phyloP scores from a whole-genome alignment of 2,113 vertebrate species.

The Leptocoma aspasia region DNA sequence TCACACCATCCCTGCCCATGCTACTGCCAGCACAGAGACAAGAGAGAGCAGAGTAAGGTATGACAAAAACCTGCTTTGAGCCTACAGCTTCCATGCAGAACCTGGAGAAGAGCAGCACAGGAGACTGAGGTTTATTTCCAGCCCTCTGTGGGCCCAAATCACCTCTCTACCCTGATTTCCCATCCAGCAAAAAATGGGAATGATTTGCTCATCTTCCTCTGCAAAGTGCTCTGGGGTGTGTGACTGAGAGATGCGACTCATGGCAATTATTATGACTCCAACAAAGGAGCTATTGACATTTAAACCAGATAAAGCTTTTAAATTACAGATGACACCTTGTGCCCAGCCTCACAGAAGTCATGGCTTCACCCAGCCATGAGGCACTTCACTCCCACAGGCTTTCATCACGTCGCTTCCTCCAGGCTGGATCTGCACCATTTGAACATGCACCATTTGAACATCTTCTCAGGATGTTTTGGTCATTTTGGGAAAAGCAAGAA shows the following conservation, averaged over 20 bases:
- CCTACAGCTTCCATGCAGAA: background rate
- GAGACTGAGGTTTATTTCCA: background rate
- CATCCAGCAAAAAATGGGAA: background rate
- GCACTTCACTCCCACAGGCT: background rate
- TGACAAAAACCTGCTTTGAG: background rate
- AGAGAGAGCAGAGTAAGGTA: background rate
- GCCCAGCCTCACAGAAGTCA: background rate
- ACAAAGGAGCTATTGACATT: constrained; percentile 39
- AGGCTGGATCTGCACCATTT: background rate
- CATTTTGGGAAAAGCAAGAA: background rate
- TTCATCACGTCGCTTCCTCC: background rate
- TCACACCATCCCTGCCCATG: background rate
- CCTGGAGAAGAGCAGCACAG: background rate
- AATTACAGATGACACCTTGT: constrained; percentile 17
- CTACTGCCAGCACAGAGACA: background rate
- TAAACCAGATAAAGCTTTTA: constrained; percentile 11
- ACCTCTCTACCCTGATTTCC: background rate
- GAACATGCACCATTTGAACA: accelerated
- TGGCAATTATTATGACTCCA: background rate
- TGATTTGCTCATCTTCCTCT: background rate
- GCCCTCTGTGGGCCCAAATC: background rate
- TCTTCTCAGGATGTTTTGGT: background rate
- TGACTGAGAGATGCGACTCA: constrained; percentile 32
- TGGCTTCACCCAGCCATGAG: background rate
- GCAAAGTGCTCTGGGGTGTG: background rate